Conservation (phyloP, 92 coral and sea anemone genomes). For the Palythoa grandis region DNA sequence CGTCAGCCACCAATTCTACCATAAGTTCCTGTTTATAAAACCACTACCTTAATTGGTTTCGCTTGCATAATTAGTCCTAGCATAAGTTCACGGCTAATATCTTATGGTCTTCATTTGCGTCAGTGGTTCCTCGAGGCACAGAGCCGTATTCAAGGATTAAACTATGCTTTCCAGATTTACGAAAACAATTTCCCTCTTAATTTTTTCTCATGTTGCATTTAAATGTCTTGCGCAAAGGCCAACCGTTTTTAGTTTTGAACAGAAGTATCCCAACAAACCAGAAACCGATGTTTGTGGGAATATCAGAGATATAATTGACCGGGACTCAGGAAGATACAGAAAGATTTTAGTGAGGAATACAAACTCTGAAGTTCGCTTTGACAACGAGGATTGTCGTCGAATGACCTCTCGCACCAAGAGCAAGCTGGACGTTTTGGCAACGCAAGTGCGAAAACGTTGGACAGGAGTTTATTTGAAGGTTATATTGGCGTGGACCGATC, state of each 20-base stretch:
- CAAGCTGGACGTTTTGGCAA: constrained; percentile 88
- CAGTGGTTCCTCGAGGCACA: not conserved
- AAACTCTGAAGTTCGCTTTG: constrained; percentile 66
- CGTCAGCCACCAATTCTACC: not conserved
- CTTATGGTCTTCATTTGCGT: not conserved
- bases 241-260: constrained; percentile 20
- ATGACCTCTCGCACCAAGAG: constrained; percentile 96
- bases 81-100: not conserved
- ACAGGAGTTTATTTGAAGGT: constrained; percentile 61
- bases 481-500: constrained; percentile 90
- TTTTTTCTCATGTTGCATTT: not conserved
- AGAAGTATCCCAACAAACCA: constrained; percentile 62
- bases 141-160: not conserved
- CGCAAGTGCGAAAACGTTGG: constrained; percentile 74
- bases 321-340: constrained; percentile 87
- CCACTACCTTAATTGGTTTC: constrained; percentile 28
- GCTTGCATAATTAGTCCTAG: not conserved
- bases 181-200: not conserved
- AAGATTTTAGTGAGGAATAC: constrained; percentile 88
- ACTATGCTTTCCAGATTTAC: not conserved
- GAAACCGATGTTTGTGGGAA: constrained; percentile 85
- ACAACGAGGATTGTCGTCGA: constrained; percentile 81
- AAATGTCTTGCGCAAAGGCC: constrained; percentile 42
- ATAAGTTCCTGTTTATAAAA: not conserved
- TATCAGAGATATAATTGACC: constrained; percentile 84